Evolutionary conservation across 2,888 invertebrate species (phyloP), one percentile per base, ranked within the genome.

Genomic region (Amphipyra berbera): DNA sequence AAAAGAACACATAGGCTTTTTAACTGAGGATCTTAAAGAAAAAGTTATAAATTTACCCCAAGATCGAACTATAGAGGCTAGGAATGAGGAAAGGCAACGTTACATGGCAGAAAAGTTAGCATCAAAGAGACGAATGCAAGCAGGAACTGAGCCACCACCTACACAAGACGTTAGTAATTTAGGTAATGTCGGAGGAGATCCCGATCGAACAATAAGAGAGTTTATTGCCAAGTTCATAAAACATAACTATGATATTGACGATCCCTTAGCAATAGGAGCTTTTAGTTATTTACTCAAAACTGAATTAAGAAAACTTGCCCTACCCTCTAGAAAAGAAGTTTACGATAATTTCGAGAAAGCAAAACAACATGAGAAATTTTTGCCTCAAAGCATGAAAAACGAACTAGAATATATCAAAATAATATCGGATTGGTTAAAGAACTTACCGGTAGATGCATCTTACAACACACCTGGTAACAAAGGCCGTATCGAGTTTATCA

Each of bases 351-450:
- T 78, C 35, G 66, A 62, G 15, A 75, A 79, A 61, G 56, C 68
- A 12, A 52, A 60, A 48, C 35, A 54, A 27, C 65, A 79, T 46
- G 74, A 80, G 6, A 57, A 63, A 9, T 80, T 85, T 52, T 68
- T 75, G 8, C 72, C 79, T 2, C 66, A 79, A 3, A 83, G 75
- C 42, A 73, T 91, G 27, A 71, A 73, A 5, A 79, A 66, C 62
- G 90, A 91, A 71, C 67, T 91, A 33, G 79, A 87, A 57, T 90
- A 88, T 38, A 86, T 90, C 7, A 88, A 86, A 64, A 75, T 84
- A 33, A 79, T 92, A 63, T 86, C 89, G 9, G 88, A 91, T 76
- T 91, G 91, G 89, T 74, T 92, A n/a, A 90, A 85, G 55, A 82
- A 78, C 44, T 68, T 89, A 68, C 88, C 89, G 2, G 69, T 90